Evolutionary conservation across 2,113 vertebrate species (phyloP).

Genomic region (Capreolus pygargus): DNA sequence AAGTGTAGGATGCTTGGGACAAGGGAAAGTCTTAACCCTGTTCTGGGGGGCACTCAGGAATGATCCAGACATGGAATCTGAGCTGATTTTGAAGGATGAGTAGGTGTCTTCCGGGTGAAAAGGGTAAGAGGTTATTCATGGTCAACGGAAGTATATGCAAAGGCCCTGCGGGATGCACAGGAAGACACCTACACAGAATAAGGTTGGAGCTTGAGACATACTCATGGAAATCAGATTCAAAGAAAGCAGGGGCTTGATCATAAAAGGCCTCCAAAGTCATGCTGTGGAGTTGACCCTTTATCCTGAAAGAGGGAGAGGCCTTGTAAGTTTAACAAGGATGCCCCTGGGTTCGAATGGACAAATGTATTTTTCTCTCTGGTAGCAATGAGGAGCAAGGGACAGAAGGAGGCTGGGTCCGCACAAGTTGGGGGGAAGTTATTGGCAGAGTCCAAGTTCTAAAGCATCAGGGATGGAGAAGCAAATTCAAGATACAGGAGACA

Average conservation of each 20-base stretch:
- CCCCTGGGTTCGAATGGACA: fast-evolving
- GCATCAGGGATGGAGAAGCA: fast-evolving
- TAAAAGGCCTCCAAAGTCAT: fast-evolving
- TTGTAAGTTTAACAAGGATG: fast-evolving
- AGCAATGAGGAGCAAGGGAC: background rate
- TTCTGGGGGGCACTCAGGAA: background rate
- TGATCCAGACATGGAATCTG: no score
- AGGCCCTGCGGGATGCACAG: fast-evolving
- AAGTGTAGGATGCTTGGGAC: fast-evolving
- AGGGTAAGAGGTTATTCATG: fast-evolving
- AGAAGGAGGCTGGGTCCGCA: fast-evolving
- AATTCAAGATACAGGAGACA: background rate
- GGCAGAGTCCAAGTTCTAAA: fast-evolving
- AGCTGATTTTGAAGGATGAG: background rate
- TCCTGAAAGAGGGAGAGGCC: background rate
- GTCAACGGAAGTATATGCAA: background rate
- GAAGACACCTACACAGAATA: fast-evolving
- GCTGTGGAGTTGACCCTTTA: background rate
- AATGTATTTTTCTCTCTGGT: no score
- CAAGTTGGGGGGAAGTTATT: fast-evolving
- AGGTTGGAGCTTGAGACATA: fast-evolving
- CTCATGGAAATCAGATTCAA: fast-evolving
- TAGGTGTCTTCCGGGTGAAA: background rate
- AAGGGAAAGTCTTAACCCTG: fast-evolving
- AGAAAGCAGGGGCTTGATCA: background rate